These are phyloP conservation scores for Drosophila baimaii DNA, from an alignment of 1,140 invertebrate genomes.

Conservation along the genomic window DNA sequence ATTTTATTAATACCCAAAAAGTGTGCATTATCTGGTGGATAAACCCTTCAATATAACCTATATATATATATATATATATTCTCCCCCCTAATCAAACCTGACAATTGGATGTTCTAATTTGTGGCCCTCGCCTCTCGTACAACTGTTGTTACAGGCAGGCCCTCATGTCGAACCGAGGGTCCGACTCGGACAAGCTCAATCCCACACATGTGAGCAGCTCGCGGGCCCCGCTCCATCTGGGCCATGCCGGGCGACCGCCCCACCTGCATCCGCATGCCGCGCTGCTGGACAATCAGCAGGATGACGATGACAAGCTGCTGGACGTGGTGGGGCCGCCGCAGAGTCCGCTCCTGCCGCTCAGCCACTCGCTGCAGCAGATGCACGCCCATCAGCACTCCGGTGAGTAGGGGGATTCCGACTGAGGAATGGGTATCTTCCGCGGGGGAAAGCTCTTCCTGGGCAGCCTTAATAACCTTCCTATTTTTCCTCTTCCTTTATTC, in stretches of 20 bases:
- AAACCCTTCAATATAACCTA: no score
- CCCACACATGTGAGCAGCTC: constrained; percentile 84
- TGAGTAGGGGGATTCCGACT: constrained; percentile 54
- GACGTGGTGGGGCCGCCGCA: constrained; percentile 94
- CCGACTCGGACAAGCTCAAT: constrained; percentile 85
- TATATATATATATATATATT: neutral
- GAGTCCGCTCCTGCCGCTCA: constrained; percentile 88
- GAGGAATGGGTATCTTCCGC: no score
- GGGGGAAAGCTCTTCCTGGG: neutral
- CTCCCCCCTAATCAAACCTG: neutral
- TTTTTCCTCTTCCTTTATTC: neutral
- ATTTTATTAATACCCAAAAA: no score
- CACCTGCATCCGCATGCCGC: constrained; percentile 83
- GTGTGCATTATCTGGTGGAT: neutral
- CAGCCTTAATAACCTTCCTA: neutral
- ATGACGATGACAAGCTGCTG: constrained; percentile 93
- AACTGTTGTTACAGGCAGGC: constrained; percentile 90
- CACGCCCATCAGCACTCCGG: constrained; percentile 83
- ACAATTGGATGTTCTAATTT: constrained; percentile 84
- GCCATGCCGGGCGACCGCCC: constrained; percentile 78
- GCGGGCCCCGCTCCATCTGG: constrained; percentile 84
- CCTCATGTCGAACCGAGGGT: constrained; percentile 89
- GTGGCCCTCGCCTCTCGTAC: constrained; percentile 65
- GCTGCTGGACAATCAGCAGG: constrained; percentile 85
- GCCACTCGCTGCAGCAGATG: constrained; percentile 84